Evolutionary conservation across 2,797 vertebrate genomes (phyloP).

Genomic region (Poecilia velifera): DNA sequence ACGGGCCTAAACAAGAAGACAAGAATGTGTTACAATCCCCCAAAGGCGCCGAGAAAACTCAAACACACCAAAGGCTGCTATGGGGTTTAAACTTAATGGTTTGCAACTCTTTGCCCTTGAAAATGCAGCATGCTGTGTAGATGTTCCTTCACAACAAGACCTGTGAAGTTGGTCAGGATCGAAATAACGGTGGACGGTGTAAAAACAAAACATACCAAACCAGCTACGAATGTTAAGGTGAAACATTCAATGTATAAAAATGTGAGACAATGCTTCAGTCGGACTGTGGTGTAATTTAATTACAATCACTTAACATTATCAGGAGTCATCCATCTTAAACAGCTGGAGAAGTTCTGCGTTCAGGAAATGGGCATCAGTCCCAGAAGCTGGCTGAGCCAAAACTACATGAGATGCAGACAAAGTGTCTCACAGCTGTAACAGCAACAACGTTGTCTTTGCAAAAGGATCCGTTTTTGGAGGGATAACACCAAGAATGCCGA

Average conservation of each 20-base stretch:
- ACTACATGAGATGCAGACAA: neutral
- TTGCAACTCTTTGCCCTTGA: neutral
- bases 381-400: neutral
- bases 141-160: neutral
- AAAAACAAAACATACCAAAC: neutral
- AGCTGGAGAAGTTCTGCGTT: neutral
- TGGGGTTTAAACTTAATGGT: neutral
- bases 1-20: neutral
- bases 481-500: neutral
- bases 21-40: neutral
- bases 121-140: neutral
- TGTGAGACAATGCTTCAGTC: neutral
- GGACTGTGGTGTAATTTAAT: neutral
- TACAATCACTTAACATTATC: neutral
- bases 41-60: neutral
- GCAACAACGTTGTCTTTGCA: neutral
- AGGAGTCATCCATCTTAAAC: neutral
- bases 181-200: neutral
- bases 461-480: neutral
- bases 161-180: neutral
- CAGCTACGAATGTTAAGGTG: neutral
- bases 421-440: neutral
- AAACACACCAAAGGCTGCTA: neutral
- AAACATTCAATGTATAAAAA: neutral
- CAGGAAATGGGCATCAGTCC: neutral